A percentile compares a stretch with the other conserved stretches of the same genome.
Evolutionary conservation across 1,140 invertebrate genomes (phyloP).

Genomic region (Lasaia peninsularis): DNA sequence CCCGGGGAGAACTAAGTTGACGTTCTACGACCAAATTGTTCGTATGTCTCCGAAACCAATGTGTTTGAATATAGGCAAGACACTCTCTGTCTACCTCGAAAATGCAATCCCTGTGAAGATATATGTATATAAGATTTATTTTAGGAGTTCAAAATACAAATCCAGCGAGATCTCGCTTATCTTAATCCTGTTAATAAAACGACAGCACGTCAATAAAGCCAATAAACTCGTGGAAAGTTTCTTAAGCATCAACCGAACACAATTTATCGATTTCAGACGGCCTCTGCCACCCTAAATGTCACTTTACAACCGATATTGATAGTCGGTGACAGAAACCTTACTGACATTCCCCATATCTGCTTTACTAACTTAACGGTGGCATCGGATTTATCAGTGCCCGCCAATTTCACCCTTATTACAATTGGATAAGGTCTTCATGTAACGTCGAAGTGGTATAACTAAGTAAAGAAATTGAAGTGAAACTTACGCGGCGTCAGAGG

Average conservation of each 20-base stretch:
- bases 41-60: no score
- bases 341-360: conserved; percentile 48
- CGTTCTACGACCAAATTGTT: no score
- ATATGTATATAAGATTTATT: neutral
- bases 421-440: conserved; percentile 16
- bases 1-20: no score
- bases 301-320: conserved; percentile 69
- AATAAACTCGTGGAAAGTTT: conserved; percentile 64
- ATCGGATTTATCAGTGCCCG: conserved; percentile 3
- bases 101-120: no score
- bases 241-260: conserved; percentile 60
- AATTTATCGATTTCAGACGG: conserved; percentile 68
- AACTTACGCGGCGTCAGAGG: conserved; percentile 56
- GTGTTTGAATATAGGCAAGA: no score
- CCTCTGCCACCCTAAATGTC: conserved; percentile 67
- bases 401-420: conserved; percentile 35
- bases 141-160: no score
- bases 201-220: conserved; percentile 62
- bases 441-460: conserved; percentile 13
- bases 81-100: no score
- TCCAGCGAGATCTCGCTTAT: neutral
- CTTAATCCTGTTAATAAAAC: conserved; percentile 26
- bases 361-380: conserved; percentile 30
- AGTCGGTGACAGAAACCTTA: conserved; percentile 58
- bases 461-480: conserved; percentile 34